Conservation (phyloP, 2,888 invertebrate genomes). For the Scaptomyza polygonia region DNA sequence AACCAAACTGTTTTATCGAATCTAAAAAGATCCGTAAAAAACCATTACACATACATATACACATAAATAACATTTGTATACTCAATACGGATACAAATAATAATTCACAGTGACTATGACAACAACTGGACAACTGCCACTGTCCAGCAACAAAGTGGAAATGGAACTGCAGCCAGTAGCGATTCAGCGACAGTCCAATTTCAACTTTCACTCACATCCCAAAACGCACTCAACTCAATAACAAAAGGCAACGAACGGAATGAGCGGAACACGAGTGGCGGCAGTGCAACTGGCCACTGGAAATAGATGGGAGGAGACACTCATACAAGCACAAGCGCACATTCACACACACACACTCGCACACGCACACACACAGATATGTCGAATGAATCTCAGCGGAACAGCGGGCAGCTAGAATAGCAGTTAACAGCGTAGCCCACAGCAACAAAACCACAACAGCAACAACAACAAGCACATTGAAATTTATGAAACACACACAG, state of each 20-base stretch:
- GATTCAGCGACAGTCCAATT: conserved; percentile 3
- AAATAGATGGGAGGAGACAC: conserved; percentile 75
- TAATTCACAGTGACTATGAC: conserved; percentile 17
- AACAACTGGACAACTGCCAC: conserved; percentile 30
- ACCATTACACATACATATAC: no score
- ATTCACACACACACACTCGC: conserved; percentile 9
- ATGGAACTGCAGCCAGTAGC: conserved; percentile 45
- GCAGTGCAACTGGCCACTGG: conserved; percentile 63
- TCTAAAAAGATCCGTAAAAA: no score
- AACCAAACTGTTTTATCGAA: no score
- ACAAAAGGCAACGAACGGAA: not conserved
- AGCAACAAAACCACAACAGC: conserved; percentile 38
- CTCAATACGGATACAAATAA: not conserved
- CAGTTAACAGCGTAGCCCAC: conserved; percentile 21
- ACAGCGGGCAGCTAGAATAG: conserved; percentile 42
- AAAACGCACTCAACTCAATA: conserved; percentile 49
- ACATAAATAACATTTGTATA: no score
- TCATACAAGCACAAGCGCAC: conserved; percentile 9
- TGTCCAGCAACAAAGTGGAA: conserved; percentile 52
- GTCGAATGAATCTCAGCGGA: conserved; percentile 62
- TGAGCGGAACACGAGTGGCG: conserved; percentile 33
- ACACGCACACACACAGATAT: conserved; percentile 18
- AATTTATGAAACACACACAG: conserved; percentile 72
- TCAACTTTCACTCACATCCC: conserved; percentile 49
- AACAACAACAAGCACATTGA: conserved; percentile 53